Evolutionary conservation across 2,797 vertebrate genomes (phyloP).

Genomic region (Ciconia nigra): DNA sequence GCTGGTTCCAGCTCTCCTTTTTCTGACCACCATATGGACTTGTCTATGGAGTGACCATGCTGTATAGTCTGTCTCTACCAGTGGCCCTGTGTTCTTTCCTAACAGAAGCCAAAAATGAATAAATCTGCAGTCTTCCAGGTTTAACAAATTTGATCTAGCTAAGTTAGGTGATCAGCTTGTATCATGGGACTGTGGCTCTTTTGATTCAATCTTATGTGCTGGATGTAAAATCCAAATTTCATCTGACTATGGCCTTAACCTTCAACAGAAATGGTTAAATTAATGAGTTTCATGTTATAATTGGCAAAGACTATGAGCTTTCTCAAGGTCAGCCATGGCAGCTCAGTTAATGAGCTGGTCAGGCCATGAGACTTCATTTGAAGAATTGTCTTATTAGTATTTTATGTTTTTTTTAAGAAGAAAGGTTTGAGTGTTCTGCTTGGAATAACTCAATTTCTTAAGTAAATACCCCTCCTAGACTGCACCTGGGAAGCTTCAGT

Average conservation of each 20-base stretch:
- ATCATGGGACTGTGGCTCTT: not conserved
- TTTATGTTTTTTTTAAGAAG: not conserved
- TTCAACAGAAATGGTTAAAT: not conserved
- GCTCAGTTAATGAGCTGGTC: not conserved
- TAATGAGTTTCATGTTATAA: not conserved
- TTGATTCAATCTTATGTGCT: not conserved
- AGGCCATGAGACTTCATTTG: not conserved
- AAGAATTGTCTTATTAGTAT: not conserved
- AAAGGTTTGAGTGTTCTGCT: not conserved
- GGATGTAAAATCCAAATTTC: not conserved
- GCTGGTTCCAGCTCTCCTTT: not conserved
- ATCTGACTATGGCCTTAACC: not conserved
- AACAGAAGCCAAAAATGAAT: not conserved
- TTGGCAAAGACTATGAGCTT: not conserved
- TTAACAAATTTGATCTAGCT: not conserved
- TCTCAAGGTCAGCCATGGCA: not conserved
- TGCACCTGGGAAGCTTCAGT: not conserved
- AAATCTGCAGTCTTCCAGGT: not conserved
- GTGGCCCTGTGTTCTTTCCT: not conserved
- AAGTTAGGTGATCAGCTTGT: not conserved
- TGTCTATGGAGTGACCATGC: not conserved
- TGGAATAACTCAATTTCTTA: not conserved
- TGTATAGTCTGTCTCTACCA: not conserved
- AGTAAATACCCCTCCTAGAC: not conserved
- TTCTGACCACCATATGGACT: not conserved